Conservation (phyloP, 2,888 invertebrate genomes). For the Byasa hedistus region DNA sequence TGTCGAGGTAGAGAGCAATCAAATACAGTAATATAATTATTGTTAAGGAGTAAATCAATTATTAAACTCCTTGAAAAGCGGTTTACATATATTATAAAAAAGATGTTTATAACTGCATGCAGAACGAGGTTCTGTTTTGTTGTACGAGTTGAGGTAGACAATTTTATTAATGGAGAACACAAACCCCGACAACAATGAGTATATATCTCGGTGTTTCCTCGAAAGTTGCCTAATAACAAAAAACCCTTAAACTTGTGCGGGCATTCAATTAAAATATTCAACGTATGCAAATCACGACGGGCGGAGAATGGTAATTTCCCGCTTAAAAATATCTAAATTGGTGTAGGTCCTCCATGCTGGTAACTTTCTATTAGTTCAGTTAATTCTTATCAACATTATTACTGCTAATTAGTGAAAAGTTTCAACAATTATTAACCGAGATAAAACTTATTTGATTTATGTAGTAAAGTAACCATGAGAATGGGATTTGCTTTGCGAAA, state of each 20-base stretch:
- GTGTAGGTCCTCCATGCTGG: slow-evolving; percentile 9
- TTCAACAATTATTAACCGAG: neutral
- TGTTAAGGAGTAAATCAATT: no score
- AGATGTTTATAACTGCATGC: no score
- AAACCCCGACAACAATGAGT: neutral
- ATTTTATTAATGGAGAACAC: neutral
- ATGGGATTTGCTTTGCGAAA: no score
- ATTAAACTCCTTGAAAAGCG: no score
- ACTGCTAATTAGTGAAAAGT: slow-evolving; percentile 1
- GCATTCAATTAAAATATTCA: slow-evolving; percentile 30
- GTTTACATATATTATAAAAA: no score
- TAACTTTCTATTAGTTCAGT: slow-evolving; percentile 20
- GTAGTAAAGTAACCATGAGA: no score
- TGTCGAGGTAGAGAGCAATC: no score
- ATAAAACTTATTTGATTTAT: neutral
- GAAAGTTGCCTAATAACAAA: slow-evolving; percentile 7
- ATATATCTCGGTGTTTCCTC: neutral
- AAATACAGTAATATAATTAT: no score
- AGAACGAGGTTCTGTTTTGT: no score
- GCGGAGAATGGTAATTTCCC: slow-evolving; percentile 23
- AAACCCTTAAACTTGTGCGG: slow-evolving; percentile 25
- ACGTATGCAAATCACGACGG: slow-evolving; percentile 26
- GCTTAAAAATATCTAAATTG: slow-evolving; percentile 24
- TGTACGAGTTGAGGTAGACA: neutral
- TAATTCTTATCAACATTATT: slow-evolving; percentile 21